Conservation (phyloP, 2,888 invertebrate species). For the Digitonthophagus gazella region DNA sequence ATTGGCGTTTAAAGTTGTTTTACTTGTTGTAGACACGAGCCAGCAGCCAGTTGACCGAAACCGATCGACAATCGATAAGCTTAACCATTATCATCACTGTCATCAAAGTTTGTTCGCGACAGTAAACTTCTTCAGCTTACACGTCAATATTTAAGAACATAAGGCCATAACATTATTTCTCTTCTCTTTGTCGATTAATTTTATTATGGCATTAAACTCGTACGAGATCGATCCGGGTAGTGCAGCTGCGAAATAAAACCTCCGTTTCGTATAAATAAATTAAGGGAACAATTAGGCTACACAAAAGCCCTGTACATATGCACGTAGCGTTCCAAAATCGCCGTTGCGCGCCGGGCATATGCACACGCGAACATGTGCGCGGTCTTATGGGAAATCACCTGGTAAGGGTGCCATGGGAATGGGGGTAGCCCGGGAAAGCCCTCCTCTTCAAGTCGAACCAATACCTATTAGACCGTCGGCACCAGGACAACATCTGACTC, state of each 20-base stretch:
- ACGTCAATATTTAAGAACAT: no score
- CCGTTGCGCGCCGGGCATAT: slow-evolving; percentile 43
- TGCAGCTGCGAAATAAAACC: slow-evolving; percentile 44
- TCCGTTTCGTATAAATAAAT: slow-evolving; percentile 51
- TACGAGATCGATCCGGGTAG: slow-evolving; percentile 13
- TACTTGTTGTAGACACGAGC: neutral
- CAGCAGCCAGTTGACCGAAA: neutral
- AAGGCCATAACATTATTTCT: no score
- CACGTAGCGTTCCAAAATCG: slow-evolving; percentile 8
- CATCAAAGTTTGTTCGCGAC: neutral
- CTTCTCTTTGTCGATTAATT: neutral
- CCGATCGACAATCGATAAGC: neutral
- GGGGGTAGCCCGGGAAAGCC: slow-evolving; percentile 33
- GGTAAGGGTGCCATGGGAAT: slow-evolving; percentile 49
- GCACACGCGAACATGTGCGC: slow-evolving; percentile 51
- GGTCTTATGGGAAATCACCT: slow-evolving; percentile 55
- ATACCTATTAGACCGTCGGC: slow-evolving; percentile 36
- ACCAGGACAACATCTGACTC: slow-evolving; percentile 34
- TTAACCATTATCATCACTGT: neutral
- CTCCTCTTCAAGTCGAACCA: slow-evolving; percentile 37
- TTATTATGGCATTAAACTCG: neutral
- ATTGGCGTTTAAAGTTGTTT: neutral
- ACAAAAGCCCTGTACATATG: slow-evolving; percentile 44
- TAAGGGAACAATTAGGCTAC: slow-evolving; percentile 50
- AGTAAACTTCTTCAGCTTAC: neutral